A percentile compares a stretch with the other conserved stretches of the same genome.
These are phyloP conservation scores for Halocynthia aurantium DNA, from an alignment of 23 tunicate genomes.

Conservation along the genomic window DNA sequence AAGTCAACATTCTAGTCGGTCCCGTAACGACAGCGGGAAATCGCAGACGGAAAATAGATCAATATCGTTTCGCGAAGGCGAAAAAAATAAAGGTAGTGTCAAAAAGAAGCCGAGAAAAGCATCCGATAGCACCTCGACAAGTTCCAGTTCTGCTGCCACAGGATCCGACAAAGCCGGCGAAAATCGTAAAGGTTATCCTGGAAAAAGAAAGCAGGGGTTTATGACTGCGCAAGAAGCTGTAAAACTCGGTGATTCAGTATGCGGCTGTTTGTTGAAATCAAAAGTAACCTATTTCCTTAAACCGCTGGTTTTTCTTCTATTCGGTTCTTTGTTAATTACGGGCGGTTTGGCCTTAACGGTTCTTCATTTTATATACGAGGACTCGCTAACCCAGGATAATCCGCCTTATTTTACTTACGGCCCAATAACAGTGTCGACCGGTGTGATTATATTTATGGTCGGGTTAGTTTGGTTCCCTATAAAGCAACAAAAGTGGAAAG, in stretches of 20 bases:
- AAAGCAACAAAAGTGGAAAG: constrained; percentile 68
- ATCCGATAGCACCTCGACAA: not conserved
- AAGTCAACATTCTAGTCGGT: not conserved
- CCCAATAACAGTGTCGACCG: constrained; percentile 61
- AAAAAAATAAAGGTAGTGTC: not conserved
- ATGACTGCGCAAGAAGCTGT: constrained; percentile 25
- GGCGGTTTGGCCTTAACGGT: constrained; percentile 58
- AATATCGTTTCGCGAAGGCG: not conserved
- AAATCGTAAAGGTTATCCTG: not conserved
- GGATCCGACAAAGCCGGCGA: not conserved
- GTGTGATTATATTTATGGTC: constrained; percentile 55
- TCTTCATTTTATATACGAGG: constrained; percentile 71
- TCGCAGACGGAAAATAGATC: not conserved
- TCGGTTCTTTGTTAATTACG: constrained; percentile 40
- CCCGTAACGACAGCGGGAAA: constrained; percentile 6
- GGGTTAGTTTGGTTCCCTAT: constrained; percentile 81
- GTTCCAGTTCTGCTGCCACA: not conserved
- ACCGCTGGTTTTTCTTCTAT: constrained; percentile 31
- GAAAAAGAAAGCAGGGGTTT: constrained; percentile 9
- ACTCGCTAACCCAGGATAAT: constrained; percentile 7
- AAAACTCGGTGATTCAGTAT: not conserved
- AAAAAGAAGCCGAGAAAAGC: not conserved
- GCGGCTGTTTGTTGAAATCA: constrained; percentile 15
- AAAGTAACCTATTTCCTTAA: constrained; percentile 43
- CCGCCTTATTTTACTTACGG: constrained; percentile 82